Conservation (phyloP, 2,113 vertebrate genomes). For the Caloenas nicobarica region DNA sequence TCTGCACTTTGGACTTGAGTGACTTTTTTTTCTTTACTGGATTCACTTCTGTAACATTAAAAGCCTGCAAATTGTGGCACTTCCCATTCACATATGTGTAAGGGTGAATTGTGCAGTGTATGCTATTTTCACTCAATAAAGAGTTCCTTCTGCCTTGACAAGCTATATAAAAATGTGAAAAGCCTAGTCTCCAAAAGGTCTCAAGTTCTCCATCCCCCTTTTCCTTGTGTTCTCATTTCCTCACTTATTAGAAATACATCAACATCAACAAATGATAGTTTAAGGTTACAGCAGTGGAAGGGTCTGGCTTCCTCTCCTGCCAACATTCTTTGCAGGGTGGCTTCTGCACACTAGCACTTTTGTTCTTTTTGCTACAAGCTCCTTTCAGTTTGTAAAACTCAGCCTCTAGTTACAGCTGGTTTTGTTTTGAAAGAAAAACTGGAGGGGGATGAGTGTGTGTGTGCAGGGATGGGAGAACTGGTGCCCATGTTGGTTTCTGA, state of each 20-base stretch:
- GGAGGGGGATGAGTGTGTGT: background rate
- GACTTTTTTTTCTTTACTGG: slow-evolving; percentile 40
- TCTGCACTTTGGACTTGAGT: background rate
- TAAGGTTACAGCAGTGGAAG: slow-evolving; percentile 62
- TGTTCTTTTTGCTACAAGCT: slow-evolving; percentile 57
- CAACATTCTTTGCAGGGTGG: slow-evolving; percentile 63
- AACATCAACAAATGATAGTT: slow-evolving; percentile 59
- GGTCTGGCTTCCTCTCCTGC: slow-evolving; percentile 53
- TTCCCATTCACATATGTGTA: background rate
- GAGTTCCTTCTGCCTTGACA: slow-evolving; percentile 5
- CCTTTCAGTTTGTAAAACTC: slow-evolving; percentile 58
- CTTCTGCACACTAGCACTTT: slow-evolving; percentile 54
- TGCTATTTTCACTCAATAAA: background rate
- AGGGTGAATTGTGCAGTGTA: background rate
- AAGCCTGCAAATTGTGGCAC: slow-evolving; percentile 6
- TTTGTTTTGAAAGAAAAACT: slow-evolving; percentile 57
- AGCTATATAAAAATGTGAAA: slow-evolving; percentile 22
- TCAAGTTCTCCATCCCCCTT: slow-evolving; percentile 3
- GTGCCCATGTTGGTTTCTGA: background rate
- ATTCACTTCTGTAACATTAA: slow-evolving; percentile 57
- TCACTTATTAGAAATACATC: slow-evolving; percentile 41
- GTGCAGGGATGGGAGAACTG: background rate
- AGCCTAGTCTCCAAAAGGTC: slow-evolving; percentile 33
- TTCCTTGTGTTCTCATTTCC: background rate
- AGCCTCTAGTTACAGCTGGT: slow-evolving; percentile 56